Evolutionary conservation across 2,113 vertebrate genomes (phyloP), one percentile per base, ranked within the genome.

Genomic region (Dromas ardeola): DNA sequence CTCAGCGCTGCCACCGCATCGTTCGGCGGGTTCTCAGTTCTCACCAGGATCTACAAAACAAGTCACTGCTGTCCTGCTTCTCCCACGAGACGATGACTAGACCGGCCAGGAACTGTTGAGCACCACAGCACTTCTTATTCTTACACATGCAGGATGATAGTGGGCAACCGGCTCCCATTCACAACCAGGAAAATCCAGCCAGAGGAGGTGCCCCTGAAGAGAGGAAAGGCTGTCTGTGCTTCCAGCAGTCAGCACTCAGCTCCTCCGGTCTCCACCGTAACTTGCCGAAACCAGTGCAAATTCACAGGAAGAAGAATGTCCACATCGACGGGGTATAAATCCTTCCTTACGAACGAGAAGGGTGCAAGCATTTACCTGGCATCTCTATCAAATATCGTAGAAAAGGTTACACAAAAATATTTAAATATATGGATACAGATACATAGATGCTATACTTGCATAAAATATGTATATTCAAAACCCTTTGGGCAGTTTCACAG

Each of bases 391-490:
- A 97, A 95, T 96, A 97, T 95, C 1, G 72, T 97, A 98, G 95
- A 97, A 98, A 98, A 98, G 92, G 96, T 97, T 97, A 97, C 98
- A 98, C 95, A 98, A 98, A 97, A 98, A 97, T 96, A 98, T 97
- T 98, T 95, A 96, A 95, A 92, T 96, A 97, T 93, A 96, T 88
- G 78, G 88, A 80, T 95, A 97, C 95, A 91, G 95, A 97, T 93
- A 96, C 94, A 95, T 93, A 95, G 94, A 91, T 96, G 92, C 72
- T 91, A 96, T 61, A 95, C 94, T 97, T 95, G 95, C 95, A 96
- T 97, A 95, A 93, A 98, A 97, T 96, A 97, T 70, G 91, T 95
- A 88, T 97, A 97, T 97, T 97, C 91, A 97, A 98, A 98, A 87
- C 93, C 94, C 96, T 97, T 94, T 96, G 98, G 97, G 97, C 90